phyloP scores from a whole-genome alignment of 2,888 invertebrate genomes.

The Melinaea marsaeus region DNA sequence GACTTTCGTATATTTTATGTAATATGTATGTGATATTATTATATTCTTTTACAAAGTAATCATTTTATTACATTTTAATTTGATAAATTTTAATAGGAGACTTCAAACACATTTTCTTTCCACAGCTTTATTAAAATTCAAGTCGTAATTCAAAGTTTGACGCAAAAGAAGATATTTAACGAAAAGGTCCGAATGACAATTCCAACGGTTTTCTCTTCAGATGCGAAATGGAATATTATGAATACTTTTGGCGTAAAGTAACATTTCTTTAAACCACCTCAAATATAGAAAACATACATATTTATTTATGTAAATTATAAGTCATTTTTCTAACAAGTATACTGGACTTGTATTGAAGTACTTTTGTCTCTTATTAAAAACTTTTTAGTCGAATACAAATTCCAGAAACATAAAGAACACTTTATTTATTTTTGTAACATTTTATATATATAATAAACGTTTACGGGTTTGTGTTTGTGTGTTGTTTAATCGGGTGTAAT shows the following conservation, averaged over 20 bases:
- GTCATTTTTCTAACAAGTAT: background rate
- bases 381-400: too few species aligned
- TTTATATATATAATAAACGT: too few species aligned
- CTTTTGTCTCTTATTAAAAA: too few species aligned
- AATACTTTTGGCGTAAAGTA: conserved; percentile 46
- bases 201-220: conserved; percentile 52
- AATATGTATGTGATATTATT: too few species aligned
- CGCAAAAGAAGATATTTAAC: conserved; percentile 48
- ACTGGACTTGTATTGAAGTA: too few species aligned
- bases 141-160: conserved; percentile 53
- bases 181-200: conserved; percentile 50
- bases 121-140: conserved; percentile 52
- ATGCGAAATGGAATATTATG: conserved; percentile 58
- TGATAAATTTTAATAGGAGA: conserved; percentile 41
- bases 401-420: too few species aligned
- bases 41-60: too few species aligned
- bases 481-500: too few species aligned
- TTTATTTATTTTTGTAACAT: too few species aligned
- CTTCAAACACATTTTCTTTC: conserved; percentile 43
- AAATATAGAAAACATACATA: conserved; percentile 1
- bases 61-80: conserved; percentile 1
- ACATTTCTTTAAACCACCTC: conserved; percentile 13
- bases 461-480: too few species aligned
- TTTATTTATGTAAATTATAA: conserved; percentile 2
- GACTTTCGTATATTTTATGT: background rate